Evolutionary conservation across 2,888 invertebrate genomes (phyloP), one percentile per base, ranked within the genome.

Genomic region (Steinernema hermaphroditum): DNA sequence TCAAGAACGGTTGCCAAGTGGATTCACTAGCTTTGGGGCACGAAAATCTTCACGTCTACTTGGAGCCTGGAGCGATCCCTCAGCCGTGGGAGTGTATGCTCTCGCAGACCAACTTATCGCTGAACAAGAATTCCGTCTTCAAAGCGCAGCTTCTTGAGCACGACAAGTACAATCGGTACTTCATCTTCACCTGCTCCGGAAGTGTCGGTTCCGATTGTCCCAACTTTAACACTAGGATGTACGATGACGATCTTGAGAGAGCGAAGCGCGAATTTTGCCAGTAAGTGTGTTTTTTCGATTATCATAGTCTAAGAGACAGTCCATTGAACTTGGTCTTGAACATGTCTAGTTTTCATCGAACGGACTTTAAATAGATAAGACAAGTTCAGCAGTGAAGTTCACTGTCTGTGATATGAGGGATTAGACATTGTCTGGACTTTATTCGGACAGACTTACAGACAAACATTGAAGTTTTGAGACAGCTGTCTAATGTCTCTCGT

Each of bases 121-220:
- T 54, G 12, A 54, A 54, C 54, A 54, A 54, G 54, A 54, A 54
- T 24, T 6, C 19, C 27, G 16, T 54, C 4, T 54, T 54, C 54
- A 54, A 54, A 27, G 54, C 54, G 54, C 54, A 54, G 54, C 27
- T 54, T 14, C 27, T 54, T 22, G 54, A 54, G 54, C 54, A 54
- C 54, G 54, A 54, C 54, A 54, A 14, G 54, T 27, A 6, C 27
- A 54, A 22, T 6, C 54, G 54, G 27, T 54, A 54, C 27, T 54
- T 54, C 54, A 14, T 54, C 19, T 54, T 54, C 54, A 54, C 54
- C 27, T 54, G 54, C 27, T 54, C 4, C 16, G 54, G 54, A 54
- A 54, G 27, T 24, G 54, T 54, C 2, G 54, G 54, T 6, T 24
- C 54, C 8, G 54, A 54, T 24, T 24, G 12, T 27, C 27, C 6